Percentiles rank a stretch among this genome's conserved stretches.
Conservation (phyloP, 2,113 vertebrate genomes). For the Istiophorus platypterus region DNA sequence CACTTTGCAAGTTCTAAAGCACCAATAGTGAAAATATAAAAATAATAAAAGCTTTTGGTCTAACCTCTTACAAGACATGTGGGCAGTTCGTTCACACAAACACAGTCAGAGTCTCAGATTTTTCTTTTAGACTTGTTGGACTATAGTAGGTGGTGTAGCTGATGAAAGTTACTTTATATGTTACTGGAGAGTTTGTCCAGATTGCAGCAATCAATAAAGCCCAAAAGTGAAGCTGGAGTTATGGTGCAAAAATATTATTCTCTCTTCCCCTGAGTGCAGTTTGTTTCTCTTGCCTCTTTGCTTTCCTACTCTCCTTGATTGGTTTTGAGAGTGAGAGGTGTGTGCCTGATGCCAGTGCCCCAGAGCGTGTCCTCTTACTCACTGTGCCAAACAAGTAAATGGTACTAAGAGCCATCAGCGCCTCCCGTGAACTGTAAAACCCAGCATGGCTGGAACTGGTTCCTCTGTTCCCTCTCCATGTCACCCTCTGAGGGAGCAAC, state of each 20-base stretch:
- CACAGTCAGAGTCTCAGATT: constrained; percentile 6
- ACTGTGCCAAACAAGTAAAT: constrained; percentile 60
- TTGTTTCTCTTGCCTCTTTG: constrained; percentile 21
- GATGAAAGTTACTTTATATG: constrained; percentile 5
- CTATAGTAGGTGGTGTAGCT: not conserved
- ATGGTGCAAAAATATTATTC: constrained; percentile 3
- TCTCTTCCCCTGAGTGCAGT: constrained; percentile 17
- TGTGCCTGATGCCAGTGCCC: constrained; percentile 32
- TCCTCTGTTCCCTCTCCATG: constrained; percentile 32
- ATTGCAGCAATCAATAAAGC: constrained; percentile 15
- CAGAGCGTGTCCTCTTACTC: constrained; percentile 55
- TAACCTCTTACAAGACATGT: not conserved
- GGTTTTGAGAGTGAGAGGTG: constrained; percentile 43
- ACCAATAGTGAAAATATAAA: constrained; percentile 34
- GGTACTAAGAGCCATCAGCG: constrained; percentile 49
- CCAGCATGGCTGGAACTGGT: constrained; percentile 30
- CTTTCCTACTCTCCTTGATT: constrained; percentile 41
- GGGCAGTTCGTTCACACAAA: not conserved
- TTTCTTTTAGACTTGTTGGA: constrained; percentile 7
- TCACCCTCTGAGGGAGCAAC: constrained; percentile 33
- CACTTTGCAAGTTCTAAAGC: constrained; percentile 25
- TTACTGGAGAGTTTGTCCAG: constrained; percentile 2
- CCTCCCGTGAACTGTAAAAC: constrained; percentile 58
- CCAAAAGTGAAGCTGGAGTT: not conserved
- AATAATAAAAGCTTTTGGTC: constrained; percentile 38